A percentile compares a stretch with the other conserved stretches of the same genome.
Evolutionary conservation across 2,888 invertebrate genomes (phyloP).

Genomic region (Ceratothoa steindachneri): DNA sequence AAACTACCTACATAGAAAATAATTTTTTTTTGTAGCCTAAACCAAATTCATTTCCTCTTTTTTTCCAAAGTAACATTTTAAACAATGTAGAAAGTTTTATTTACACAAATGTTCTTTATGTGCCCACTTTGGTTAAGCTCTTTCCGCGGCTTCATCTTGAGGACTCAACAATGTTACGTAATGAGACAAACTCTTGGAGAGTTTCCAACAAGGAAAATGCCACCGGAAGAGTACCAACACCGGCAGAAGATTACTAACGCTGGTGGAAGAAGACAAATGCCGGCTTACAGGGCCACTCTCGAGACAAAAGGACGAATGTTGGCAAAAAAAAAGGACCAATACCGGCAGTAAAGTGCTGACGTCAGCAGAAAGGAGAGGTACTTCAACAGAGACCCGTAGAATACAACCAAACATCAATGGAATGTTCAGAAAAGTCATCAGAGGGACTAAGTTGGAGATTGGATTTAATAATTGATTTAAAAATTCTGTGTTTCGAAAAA

Average conservation of each 20-base stretch:
- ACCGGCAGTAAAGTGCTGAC: no score
- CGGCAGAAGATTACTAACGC: no score
- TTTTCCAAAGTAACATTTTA: neutral
- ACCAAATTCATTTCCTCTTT: neutral
- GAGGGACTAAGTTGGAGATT: neutral
- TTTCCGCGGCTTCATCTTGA: no score
- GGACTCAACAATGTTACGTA: no score
- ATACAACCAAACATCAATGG: slow-evolving; percentile 7
- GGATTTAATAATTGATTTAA: neutral
- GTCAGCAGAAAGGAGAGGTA: no score
- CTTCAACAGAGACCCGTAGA: no score
- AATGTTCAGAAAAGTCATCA: neutral
- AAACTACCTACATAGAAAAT: neutral
- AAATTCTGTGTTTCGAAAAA: neutral
- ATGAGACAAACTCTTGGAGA: no score
- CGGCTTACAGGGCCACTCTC: neutral
- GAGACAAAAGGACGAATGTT: neutral
- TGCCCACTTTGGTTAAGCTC: no score
- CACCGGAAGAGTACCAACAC: no score
- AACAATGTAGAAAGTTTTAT: neutral
- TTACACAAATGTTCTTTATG: neutral
- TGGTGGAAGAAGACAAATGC: neutral
- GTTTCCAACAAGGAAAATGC: no score
- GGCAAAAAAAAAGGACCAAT: neutral
- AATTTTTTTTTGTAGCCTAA: neutral